These are phyloP conservation scores for Geodia barretti DNA, from an alignment of 37 sponge, comb jelly and placozoan species.

Conservation along the genomic window DNA sequence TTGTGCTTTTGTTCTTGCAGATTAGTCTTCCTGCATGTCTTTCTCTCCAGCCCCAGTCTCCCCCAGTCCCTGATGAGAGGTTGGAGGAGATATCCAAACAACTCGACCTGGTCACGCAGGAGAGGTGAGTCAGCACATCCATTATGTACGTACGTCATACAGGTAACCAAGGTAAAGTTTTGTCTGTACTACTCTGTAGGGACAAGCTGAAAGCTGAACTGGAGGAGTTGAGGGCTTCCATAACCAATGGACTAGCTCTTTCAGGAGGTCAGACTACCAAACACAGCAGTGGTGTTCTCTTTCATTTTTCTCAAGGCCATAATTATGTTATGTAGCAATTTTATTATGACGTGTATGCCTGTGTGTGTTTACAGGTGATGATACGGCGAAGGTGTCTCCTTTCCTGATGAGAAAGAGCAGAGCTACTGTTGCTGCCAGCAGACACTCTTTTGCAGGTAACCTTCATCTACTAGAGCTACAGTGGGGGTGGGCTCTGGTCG, in stretches of 20 bases:
- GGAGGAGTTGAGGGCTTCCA: neutral
- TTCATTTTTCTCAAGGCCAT: too few species aligned
- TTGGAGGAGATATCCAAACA: slow-evolving; percentile 14
- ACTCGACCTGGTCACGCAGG: slow-evolving; percentile 19
- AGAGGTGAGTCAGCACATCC: slow-evolving; percentile 31
- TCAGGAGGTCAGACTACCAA: neutral
- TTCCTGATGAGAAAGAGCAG: neutral
- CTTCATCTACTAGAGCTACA: too few species aligned
- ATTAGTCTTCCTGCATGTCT: too few species aligned
- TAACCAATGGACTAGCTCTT: neutral
- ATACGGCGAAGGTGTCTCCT: neutral
- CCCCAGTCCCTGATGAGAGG: slow-evolving; percentile 20
- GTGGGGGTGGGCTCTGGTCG: too few species aligned
- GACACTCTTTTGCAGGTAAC: neutral
- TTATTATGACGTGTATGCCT: neutral
- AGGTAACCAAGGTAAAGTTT: too few species aligned
- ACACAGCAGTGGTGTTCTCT: too few species aligned
- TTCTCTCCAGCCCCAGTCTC: neutral
- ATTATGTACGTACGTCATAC: too few species aligned
- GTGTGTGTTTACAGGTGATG: neutral
- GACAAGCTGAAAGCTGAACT: slow-evolving; percentile 19
- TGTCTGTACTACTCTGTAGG: slow-evolving; percentile 6
- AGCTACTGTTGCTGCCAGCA: slow-evolving; percentile 10
- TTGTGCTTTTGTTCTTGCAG: too few species aligned
- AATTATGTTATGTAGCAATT: too few species aligned